Conservation (phyloP, 2,113 vertebrate species). For the Hystrix brachyura region DNA sequence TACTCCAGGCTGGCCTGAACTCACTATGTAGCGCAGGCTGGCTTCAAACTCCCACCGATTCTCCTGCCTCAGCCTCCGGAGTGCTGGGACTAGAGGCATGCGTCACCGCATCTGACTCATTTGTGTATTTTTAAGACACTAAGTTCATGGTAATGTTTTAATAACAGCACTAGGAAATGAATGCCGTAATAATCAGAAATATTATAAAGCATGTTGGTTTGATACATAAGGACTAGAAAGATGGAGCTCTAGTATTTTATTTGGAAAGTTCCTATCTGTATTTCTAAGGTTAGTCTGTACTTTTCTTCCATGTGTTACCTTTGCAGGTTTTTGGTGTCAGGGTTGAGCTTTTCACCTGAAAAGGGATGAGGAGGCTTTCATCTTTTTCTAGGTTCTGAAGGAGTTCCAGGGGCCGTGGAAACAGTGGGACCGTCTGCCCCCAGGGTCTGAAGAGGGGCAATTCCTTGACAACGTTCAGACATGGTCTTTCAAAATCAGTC, state of each 20-base stretch:
- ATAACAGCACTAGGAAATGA: not conserved
- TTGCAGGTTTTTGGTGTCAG: conserved; percentile 2
- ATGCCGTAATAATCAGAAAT: not conserved
- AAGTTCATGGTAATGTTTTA: conserved; percentile 40
- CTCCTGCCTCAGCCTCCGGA: not conserved
- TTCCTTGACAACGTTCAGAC: not conserved
- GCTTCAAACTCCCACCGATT: not conserved
- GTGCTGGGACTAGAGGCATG: not conserved
- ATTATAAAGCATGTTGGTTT: not conserved
- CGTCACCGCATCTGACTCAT: not conserved
- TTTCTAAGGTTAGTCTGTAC: not conserved
- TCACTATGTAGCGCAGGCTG: not conserved
- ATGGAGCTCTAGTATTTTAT: not conserved
- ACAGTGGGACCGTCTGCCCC: not conserved
- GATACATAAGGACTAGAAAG: not conserved
- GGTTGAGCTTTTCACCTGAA: not conserved
- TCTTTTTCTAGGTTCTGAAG: conserved; percentile 20
- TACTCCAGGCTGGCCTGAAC: not conserved
- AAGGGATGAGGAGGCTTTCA: not conserved
- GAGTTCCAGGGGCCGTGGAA: not conserved
- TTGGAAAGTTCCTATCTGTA: conserved; percentile 25
- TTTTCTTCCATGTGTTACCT: not conserved
- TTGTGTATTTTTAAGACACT: conserved; percentile 7
- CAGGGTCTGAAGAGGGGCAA: not conserved
- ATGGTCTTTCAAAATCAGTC: not conserved